Conservation (phyloP, 2,888 invertebrate species). For the Fragum sueziense region DNA sequence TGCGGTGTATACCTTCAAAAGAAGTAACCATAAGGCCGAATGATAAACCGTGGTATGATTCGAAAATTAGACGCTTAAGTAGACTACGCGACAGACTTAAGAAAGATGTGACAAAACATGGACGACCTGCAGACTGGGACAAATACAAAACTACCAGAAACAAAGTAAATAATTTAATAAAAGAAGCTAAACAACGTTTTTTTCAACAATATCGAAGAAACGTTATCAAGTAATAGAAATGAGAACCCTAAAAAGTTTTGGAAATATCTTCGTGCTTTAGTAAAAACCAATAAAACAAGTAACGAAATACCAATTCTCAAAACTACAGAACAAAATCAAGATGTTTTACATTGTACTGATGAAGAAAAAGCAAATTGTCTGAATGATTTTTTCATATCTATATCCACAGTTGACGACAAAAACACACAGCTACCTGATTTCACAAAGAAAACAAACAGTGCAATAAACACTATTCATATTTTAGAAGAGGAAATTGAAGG, state of each 20-base stretch:
- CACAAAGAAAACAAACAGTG: background rate
- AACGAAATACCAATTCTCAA: background rate
- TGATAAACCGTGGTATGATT: conserved; percentile 34
- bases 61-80: conserved; percentile 3
- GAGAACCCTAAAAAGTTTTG: conserved; percentile 3
- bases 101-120: conserved; percentile 8
- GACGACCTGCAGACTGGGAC: conserved; percentile 5
- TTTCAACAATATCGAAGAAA: conserved; percentile 14
- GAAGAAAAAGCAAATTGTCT: conserved; percentile 19
- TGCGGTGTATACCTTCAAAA: conserved; percentile 27
- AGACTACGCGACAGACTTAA: conserved; percentile 24
- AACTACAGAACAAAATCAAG: background rate
- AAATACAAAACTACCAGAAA: conserved; percentile 28
- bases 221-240: background rate
- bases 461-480: background rate
- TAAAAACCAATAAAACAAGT: background rate
- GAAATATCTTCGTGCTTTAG: conserved; percentile 8
- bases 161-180: conserved; percentile 20
- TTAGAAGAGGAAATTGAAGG: background rate
- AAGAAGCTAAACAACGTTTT: too few relatives aligned
- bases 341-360: background rate
- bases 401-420: background rate
- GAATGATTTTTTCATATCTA: conserved; percentile 9
- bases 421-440: background rate
- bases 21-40: conserved; percentile 10